Base-by-base conservation (phyloP, 2,797 vertebrate genomes). In the Ctenopoma kingsleyae region DNA sequence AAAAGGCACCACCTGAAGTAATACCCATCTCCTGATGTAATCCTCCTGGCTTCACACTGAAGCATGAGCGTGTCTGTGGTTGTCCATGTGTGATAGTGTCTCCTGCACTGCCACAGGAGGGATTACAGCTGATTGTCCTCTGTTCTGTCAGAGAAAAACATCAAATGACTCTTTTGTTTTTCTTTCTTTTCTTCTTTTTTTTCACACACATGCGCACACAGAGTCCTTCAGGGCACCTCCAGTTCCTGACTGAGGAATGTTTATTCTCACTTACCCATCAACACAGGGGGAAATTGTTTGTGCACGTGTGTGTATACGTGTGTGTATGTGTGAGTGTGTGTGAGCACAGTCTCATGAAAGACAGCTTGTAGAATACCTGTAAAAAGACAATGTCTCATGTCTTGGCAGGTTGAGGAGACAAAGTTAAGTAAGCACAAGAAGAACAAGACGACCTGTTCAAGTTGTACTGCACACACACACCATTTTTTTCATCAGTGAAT, bases 211-310 rank as follows among this genome's bases (percentile, higher is more conserved):
- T 35, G 36, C 57, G 71, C 66, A 87, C 78, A 81, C 59, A 75
- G 30, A 75, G 11, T 81, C 86, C 89, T 91, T 85, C 66, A 82
- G 87, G 89, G 89, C 76, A 87, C 74, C 61, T 79, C 83, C 69
- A 82, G 76, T 80, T 86, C 59, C 74, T 81, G 82, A 86, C 71
- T 86, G 82, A 85, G 87, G 92, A 94, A 94, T 91, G 92, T 93
- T 93, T 89, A 85, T 86, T 82, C 38, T 86, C 78, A 59, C 78
- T 90, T 79, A 88, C 80, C 80, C 87, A 84, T 93, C 87, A 92
- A 89, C 90, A 81, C 84, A 83, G 73, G 81, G 79, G 82, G 83
- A 87, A 90, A 85, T 87, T 47, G 56, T 19, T 38, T 57, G 60
- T 47, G 55, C 63, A 65, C 50, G 47, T 68, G 49, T 47, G 64